A percentile compares a stretch with the other conserved stretches of the same genome.
Conservation (phyloP, 2,888 invertebrate species). For the Agrochola macilenta region DNA sequence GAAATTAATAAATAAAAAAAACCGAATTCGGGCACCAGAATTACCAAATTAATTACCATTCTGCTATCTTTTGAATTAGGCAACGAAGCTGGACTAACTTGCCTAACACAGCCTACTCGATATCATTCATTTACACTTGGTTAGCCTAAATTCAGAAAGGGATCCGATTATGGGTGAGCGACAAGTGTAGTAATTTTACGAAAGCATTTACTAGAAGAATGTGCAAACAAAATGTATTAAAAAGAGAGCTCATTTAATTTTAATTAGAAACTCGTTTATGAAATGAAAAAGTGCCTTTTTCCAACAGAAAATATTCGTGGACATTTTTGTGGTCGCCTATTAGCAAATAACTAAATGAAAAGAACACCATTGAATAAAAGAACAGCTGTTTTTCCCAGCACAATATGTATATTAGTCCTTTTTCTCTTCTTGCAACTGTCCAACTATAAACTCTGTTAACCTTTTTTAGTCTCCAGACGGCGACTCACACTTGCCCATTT, state of each 20-base stretch:
- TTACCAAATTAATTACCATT: background rate
- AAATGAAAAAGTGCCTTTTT: no score
- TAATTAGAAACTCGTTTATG: background rate
- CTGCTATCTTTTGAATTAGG: background rate
- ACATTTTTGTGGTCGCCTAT: background rate
- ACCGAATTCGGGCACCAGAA: background rate
- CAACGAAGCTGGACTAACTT: background rate
- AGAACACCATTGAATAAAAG: conserved; percentile 8
- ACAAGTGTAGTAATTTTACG: background rate
- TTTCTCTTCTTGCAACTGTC: background rate
- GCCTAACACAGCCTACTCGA: background rate
- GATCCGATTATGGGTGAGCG: background rate
- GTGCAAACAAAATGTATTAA: background rate
- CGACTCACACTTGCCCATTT: conserved; percentile 35
- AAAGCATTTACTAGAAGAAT: background rate
- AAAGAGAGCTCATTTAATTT: background rate
- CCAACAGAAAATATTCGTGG: no score
- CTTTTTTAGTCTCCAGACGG: conserved; percentile 17
- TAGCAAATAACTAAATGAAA: background rate
- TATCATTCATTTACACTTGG: background rate
- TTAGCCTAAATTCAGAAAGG: background rate
- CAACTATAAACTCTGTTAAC: conserved; percentile 1
- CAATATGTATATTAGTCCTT: background rate
- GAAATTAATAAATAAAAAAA: no score
- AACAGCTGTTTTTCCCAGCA: background rate